Conservation (phyloP, 2,797 vertebrate genomes). For the Ptychobarbus kaznakovi region DNA sequence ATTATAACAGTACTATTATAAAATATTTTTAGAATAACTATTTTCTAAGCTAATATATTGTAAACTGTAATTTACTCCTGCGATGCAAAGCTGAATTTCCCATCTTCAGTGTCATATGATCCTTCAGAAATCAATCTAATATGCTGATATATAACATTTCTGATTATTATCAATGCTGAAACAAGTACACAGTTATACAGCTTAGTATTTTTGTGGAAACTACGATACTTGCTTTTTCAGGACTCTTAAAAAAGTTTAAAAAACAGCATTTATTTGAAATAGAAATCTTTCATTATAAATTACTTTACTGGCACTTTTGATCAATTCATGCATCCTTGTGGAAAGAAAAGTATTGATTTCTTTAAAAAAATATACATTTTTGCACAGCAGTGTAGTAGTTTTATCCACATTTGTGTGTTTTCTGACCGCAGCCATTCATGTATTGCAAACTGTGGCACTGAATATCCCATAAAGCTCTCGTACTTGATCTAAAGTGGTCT, state of each 20-base stretch:
- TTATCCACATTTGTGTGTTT: neutral
- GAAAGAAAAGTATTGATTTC: neutral
- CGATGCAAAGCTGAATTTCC: neutral
- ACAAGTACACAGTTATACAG: neutral
- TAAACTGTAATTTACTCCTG: neutral
- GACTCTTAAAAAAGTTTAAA: neutral
- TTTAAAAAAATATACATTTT: neutral
- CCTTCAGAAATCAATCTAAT: neutral
- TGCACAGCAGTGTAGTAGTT: too few species aligned
- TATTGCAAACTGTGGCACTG: neutral
- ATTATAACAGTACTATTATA: neutral
- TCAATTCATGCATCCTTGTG: neutral
- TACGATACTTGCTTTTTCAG: neutral
- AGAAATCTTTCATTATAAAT: neutral
- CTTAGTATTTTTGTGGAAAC: neutral
- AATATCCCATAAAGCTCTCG: constrained; percentile 52
- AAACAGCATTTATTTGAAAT: neutral
- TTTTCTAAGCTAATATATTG: neutral
- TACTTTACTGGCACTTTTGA: neutral
- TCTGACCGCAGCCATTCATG: neutral
- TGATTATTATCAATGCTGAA: neutral
- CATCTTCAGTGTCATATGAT: neutral
- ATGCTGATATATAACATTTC: neutral
- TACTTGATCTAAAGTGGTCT: constrained; percentile 99
- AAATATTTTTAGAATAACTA: neutral